These are phyloP conservation scores for Dicerorhinus sumatrensis DNA, from an alignment of 2,113 vertebrate species.

Conservation along the genomic window DNA sequence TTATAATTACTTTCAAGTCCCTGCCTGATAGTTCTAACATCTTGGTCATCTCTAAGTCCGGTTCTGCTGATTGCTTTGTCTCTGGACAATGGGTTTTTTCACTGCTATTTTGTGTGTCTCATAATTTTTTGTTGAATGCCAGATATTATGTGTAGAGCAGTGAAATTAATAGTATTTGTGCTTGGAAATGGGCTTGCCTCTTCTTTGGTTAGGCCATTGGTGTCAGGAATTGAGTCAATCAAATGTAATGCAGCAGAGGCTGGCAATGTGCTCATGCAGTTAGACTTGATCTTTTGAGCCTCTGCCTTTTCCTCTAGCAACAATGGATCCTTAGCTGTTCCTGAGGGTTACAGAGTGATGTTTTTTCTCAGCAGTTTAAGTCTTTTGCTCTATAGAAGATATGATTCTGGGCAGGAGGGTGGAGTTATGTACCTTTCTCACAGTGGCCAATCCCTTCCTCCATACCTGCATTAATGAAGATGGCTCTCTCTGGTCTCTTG, in stretches of 20 bases:
- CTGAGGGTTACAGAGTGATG: background rate
- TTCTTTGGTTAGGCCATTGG: background rate
- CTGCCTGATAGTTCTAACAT: background rate
- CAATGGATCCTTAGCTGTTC: background rate
- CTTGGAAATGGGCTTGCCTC: background rate
- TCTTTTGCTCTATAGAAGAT: background rate
- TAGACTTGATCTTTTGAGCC: background rate
- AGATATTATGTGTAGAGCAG: background rate
- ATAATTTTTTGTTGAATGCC: background rate
- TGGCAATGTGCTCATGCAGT: background rate
- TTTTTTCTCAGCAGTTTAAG: background rate
- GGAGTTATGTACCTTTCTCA: background rate
- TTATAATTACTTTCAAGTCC: background rate
- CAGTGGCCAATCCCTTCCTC: background rate
- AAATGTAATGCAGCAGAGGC: background rate
- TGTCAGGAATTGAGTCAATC: background rate
- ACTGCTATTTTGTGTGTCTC: background rate
- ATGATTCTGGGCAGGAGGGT: background rate
- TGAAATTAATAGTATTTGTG: background rate
- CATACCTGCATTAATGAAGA: background rate
- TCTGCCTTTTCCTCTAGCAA: background rate
- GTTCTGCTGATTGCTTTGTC: background rate
- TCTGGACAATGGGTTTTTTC: background rate
- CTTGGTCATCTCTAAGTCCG: slow-evolving; percentile 15
- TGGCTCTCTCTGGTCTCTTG: background rate